phyloP scores from a whole-genome alignment of 2,797 vertebrate species.

The Microchirus variegatus region DNA sequence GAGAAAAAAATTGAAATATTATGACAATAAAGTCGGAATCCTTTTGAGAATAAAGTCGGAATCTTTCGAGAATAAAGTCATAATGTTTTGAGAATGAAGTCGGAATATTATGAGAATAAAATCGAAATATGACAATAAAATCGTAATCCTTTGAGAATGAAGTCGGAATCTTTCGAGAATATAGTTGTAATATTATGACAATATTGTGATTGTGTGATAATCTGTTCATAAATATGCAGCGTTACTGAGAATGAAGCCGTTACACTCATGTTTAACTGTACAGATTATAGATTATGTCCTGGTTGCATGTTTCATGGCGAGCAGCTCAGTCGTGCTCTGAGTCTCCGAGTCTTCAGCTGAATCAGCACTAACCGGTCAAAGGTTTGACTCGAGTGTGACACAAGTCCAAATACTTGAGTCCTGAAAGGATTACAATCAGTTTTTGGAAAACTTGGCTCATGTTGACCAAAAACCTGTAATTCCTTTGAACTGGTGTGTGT shows the following conservation, averaged over 20 bases:
- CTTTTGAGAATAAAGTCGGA: too few species aligned
- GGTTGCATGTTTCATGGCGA: slow-evolving; percentile 9
- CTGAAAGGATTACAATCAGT: slow-evolving; percentile 43
- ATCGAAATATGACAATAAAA: too few species aligned
- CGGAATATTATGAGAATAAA: too few species aligned
- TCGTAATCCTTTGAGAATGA: too few species aligned
- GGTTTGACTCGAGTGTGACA: slow-evolving; percentile 26
- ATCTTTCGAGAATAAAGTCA: too few species aligned
- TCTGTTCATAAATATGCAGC: slow-evolving; percentile 41
- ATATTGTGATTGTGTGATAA: slow-evolving; percentile 14
- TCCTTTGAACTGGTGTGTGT: slow-evolving; percentile 51
- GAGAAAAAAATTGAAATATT: too few species aligned
- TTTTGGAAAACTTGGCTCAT: slow-evolving; percentile 26
- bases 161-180: too few species aligned
- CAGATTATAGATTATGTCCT: slow-evolving; percentile 15
- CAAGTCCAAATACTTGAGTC: slow-evolving; percentile 44
- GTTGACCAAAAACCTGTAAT: slow-evolving; percentile 32
- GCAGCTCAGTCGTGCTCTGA: slow-evolving; percentile 2
- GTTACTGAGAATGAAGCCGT: slow-evolving; percentile 26
- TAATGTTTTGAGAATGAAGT: too few species aligned
- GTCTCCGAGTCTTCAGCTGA: neutral
- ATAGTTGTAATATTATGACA: too few species aligned
- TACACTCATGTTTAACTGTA: slow-evolving; percentile 31
- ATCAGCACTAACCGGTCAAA: slow-evolving; percentile 17
- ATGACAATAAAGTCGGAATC: too few species aligned